A percentile compares a stretch with the other conserved stretches of the same genome.
Evolutionary conservation across 2,888 invertebrate species (phyloP).

Genomic region (Busseola fusca): DNA sequence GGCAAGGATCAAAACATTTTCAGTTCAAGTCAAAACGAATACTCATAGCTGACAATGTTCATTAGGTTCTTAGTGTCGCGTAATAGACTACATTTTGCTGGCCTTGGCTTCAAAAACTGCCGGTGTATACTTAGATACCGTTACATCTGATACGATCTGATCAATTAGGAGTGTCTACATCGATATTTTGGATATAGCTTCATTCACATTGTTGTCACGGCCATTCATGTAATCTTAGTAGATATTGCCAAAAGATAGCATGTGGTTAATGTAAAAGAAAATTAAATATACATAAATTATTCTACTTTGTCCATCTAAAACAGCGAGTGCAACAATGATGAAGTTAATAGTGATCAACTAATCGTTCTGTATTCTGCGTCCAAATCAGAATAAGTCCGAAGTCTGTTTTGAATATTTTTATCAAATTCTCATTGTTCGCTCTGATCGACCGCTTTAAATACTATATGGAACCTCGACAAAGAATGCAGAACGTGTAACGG

Average conservation of each 20-base stretch:
- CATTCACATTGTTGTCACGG: neutral
- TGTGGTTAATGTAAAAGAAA: neutral
- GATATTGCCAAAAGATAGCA: neutral
- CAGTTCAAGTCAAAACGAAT: constrained; percentile 8
- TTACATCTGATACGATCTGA: constrained; percentile 31
- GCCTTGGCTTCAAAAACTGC: constrained; percentile 50
- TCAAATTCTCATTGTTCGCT: neutral
- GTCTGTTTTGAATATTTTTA: neutral
- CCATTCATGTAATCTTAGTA: neutral
- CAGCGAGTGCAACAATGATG: neutral
- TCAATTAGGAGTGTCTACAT: constrained; percentile 30
- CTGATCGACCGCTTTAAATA: neutral
- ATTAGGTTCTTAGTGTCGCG: constrained; percentile 22
- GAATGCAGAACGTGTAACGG: neutral
- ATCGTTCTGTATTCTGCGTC: neutral
- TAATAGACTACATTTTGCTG: constrained; percentile 39
- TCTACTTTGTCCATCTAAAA: neutral
- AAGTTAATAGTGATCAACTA: too few relatives aligned
- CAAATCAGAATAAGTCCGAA: neutral
- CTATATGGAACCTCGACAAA: neutral
- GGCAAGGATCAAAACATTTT: neutral
- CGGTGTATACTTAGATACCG: constrained; percentile 33
- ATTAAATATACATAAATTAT: neutral
- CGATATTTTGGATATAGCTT: neutral
- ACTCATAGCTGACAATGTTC: constrained; percentile 22